phyloP scores from a whole-genome alignment of 2,113 vertebrate genomes.

The Origma solitaria region DNA sequence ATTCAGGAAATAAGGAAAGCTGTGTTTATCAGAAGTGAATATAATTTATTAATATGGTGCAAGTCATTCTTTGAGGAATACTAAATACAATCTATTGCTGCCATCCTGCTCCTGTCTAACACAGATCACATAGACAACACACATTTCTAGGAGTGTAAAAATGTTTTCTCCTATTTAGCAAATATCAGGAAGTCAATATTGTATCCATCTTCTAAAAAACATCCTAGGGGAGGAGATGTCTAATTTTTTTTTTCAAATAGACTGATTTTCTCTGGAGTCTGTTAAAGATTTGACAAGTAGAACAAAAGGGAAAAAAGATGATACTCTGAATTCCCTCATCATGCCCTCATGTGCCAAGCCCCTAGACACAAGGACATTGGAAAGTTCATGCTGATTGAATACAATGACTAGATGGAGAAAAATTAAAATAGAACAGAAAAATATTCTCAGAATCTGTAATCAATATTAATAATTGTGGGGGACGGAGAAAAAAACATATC shows the following conservation, averaged over 20 bases:
- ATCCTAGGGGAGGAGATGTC: neutral
- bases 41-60: neutral
- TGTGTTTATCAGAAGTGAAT: neutral
- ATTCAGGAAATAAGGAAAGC: neutral
- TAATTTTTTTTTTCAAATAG: neutral
- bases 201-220: neutral
- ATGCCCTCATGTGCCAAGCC: neutral
- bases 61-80: neutral
- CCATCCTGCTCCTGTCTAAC: neutral
- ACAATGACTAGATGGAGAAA: neutral
- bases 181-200: neutral
- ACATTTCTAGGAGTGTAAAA: neutral
- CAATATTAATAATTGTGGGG: neutral
- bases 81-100: neutral
- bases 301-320: neutral
- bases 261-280: neutral
- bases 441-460: neutral
- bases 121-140: neutral
- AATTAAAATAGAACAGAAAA: neutral
- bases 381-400: neutral
- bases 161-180: neutral
- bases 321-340: neutral
- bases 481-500: fast-evolving
- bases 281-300: neutral
- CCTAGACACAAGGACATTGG: neutral